phyloP scores from a whole-genome alignment of 2,113 vertebrate species.

The Herpetotheres cachinnans region DNA sequence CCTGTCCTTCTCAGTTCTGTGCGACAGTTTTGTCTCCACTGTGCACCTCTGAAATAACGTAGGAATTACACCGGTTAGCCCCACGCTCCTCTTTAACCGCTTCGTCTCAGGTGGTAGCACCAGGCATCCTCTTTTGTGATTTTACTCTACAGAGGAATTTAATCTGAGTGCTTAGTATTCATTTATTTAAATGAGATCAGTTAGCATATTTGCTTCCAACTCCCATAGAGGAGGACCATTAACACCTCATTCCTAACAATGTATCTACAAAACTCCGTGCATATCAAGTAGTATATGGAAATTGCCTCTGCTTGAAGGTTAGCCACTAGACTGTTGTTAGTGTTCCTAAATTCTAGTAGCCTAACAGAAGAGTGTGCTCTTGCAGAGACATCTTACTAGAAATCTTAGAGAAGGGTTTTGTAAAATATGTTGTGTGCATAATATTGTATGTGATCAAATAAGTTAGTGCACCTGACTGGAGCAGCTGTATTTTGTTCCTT shows the following conservation, averaged over 20 bases:
- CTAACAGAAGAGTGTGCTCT: background rate
- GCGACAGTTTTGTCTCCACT: background rate
- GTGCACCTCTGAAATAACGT: background rate
- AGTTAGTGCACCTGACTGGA: background rate
- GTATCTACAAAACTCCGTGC: background rate
- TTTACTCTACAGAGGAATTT: background rate
- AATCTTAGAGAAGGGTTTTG: background rate
- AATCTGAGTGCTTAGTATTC: background rate
- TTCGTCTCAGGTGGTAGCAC: background rate
- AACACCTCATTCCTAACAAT: background rate
- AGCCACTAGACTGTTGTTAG: background rate
- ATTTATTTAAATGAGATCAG: slow-evolving; percentile 16
- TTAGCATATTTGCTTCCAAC: background rate
- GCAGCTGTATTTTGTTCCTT: background rate
- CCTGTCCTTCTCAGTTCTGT: background rate
- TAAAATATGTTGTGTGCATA: background rate
- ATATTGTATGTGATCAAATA: background rate
- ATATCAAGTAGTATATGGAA: background rate
- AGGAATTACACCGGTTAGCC: background rate
- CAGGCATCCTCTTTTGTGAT: background rate
- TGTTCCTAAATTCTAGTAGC: background rate
- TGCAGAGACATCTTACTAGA: background rate
- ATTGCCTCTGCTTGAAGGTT: background rate
- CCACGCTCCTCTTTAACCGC: background rate
- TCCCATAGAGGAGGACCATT: background rate